Evolutionary conservation across 1,140 invertebrate genomes (phyloP), one percentile per base, ranked within the genome.

Genomic region (Steinernema khuongi): DNA sequence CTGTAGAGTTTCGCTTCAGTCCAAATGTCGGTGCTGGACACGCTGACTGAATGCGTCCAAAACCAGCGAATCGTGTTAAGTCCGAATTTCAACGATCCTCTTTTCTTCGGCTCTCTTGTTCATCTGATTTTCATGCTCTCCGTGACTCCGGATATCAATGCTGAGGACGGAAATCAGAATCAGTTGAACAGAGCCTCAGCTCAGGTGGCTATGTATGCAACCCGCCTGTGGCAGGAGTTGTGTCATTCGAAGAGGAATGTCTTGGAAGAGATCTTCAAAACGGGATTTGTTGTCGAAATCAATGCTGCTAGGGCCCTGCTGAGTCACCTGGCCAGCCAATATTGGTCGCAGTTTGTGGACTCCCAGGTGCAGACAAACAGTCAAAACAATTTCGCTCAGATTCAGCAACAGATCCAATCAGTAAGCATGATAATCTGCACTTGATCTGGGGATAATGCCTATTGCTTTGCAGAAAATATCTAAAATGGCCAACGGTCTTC

Each of bases 241-340:
- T 98, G 96, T 84, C 91, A 94, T 0, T 93, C 91, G 81, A 98
- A 97, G 84, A 97, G 97, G 87, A 93, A 93, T 0, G 93, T 95
- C 7, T 74, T 89, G 1, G 88, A 89, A 79, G 88, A 89, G 76
- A 91, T 94, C 50, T 96, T 96, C 83, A 95, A 96, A 87, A 90
- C 93, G 14, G 91, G 91, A 30, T 87, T 96, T 1, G 89, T 89
- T 4, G 81, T 88, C 41, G 90, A 92, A 18, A 85, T 91, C 29
- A 91, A 92, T 79, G 91, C 92, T 0, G 92, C 94, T 1, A 88
- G 93, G 66, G 93, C 93, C 76, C 90, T 92, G 76, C 90, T 97
- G 17, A 90, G 91, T 79, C 94, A 97, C 80, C 86, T 90, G 41
- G 93, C 94, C 0, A 90, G 91, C 7, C 91, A 91, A 78, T 87